phyloP scores from a whole-genome alignment of 1,140 invertebrate species.

The Zaprionus africanus region DNA sequence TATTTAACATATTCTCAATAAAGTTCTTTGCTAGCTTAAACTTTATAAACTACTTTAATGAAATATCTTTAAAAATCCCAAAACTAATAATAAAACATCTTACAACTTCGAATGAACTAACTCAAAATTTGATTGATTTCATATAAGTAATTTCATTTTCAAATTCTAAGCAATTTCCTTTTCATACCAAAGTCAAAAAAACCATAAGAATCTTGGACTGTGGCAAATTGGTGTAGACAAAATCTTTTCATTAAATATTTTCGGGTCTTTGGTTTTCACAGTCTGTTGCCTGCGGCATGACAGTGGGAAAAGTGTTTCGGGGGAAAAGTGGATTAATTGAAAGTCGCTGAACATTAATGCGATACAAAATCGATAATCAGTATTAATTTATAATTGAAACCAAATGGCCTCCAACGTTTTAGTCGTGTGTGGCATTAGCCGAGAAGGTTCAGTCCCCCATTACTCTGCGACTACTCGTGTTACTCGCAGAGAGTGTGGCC shows the following conservation, averaged over 20 bases:
- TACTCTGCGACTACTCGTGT: constrained; percentile 4
- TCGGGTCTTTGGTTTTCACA: constrained; percentile 4
- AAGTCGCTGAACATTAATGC: neutral
- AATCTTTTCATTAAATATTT: neutral
- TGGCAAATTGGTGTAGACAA: neutral
- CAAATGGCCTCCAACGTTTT: neutral
- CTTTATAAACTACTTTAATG: too few relatives aligned
- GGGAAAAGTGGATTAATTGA: neutral
- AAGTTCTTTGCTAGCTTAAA: too few relatives aligned
- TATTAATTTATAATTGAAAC: constrained; percentile 3
- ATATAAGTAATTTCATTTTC: neutral
- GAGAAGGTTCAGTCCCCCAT: neutral
- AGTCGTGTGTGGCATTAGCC: neutral
- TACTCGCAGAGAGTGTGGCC: neutral
- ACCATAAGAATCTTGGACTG: neutral
- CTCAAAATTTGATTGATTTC: neutral
- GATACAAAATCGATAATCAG: neutral
- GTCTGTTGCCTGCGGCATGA: neutral
- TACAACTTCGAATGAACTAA: neutral
- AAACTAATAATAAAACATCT: neutral
- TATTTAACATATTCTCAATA: too few relatives aligned
- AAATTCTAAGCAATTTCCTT: neutral
- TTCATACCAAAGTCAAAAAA: neutral
- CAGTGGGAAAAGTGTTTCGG: neutral
- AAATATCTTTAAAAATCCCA: too few relatives aligned